Conservation (phyloP, 2,113 vertebrate genomes). For the Amazona vittata region DNA sequence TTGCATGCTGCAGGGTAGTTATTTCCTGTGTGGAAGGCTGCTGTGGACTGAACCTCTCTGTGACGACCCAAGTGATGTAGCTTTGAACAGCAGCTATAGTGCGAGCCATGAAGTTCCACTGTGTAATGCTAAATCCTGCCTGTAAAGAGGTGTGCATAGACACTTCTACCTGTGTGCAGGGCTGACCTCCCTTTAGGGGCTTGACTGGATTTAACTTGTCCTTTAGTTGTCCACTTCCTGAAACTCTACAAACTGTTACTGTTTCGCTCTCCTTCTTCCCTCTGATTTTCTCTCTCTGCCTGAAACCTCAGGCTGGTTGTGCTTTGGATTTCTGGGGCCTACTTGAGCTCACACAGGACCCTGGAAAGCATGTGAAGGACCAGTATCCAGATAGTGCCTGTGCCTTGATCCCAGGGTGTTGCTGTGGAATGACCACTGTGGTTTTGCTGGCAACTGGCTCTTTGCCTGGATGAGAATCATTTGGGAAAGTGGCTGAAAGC, state of each 20-base stretch:
- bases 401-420: not conserved
- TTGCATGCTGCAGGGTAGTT: not conserved
- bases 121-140: not conserved
- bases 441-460: not conserved
- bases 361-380: not conserved
- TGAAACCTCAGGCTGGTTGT: not conserved
- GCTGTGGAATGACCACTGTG: not conserved
- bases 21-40: not conserved
- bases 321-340: not conserved
- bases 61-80: not conserved
- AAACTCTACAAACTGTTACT: not conserved
- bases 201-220: not conserved
- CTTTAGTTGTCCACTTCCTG: not conserved
- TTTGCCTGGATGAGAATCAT: not conserved
- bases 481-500: not conserved
- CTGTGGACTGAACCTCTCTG: not conserved
- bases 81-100: not conserved
- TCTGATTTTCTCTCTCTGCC: not conserved
- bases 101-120: not conserved
- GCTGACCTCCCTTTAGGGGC: not conserved
- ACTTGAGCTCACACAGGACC: not conserved
- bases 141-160: not conserved
- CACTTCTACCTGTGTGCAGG: not conserved
- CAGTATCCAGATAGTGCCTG: not conserved
- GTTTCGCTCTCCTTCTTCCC: not conserved